These are phyloP conservation scores for Meiosimyza platycephala DNA, from an alignment of 2,888 invertebrate genomes.

Conservation along the genomic window DNA sequence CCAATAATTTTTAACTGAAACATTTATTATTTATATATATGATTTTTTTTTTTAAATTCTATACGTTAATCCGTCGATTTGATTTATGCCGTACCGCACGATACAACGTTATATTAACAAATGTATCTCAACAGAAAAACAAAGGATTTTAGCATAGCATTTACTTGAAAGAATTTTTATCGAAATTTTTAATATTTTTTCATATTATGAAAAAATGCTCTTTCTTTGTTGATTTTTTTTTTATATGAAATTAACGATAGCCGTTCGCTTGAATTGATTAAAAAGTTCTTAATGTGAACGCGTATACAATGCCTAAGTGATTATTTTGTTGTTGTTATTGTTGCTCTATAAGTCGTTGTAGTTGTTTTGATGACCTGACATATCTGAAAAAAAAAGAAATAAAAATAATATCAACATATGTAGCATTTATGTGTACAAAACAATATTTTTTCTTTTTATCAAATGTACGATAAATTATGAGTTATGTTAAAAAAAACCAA, in stretches of 20 bases:
- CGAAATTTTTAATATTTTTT: constrained; percentile 18
- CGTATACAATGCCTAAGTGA: neutral
- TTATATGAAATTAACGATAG: too few species aligned
- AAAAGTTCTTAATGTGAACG: neutral
- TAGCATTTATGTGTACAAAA: too few species aligned
- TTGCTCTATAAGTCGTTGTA: constrained; percentile 7
- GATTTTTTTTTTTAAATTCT: too few species aligned
- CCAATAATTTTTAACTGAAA: too few species aligned
- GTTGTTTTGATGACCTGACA: constrained; percentile 25
- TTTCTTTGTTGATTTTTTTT: neutral
- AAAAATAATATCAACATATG: neutral
- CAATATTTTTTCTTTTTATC: neutral
- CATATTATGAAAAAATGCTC: neutral
- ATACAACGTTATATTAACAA: too few species aligned
- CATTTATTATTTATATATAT: too few species aligned
- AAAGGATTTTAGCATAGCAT: constrained; percentile 14
- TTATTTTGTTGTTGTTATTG: constrained; percentile 15
- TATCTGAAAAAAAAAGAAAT: constrained; percentile 28
- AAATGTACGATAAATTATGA: neutral
- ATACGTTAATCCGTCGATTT: too few species aligned
- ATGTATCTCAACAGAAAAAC: neutral
- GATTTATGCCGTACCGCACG: too few species aligned
- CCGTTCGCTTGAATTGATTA: constrained; percentile 23
- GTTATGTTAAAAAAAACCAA: too few species aligned
- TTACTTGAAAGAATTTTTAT: constrained; percentile 27